Evolutionary conservation across 1,140 invertebrate species (phyloP).

Genomic region (Hycleus phaleratus): DNA sequence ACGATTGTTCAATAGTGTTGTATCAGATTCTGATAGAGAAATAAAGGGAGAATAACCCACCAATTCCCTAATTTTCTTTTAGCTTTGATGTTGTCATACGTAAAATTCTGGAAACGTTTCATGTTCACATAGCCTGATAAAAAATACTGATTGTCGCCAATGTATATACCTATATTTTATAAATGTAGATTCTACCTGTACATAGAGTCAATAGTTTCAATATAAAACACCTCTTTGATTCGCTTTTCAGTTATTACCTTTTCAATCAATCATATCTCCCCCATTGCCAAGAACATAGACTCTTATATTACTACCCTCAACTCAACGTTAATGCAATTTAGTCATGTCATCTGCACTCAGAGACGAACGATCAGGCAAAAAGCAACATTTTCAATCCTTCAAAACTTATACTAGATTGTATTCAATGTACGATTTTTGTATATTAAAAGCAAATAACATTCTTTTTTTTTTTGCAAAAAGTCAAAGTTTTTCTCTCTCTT

Average conservation of each 20-base stretch:
- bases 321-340: conserved; percentile 5
- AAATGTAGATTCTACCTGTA: background rate
- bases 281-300: conserved; percentile 11
- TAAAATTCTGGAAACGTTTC: conserved; percentile 15
- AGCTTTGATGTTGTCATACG: conserved; percentile 18
- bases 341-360: conserved; percentile 9
- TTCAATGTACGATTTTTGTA: no score
- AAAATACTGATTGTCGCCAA: no score
- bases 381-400: no score
- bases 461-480: no score
- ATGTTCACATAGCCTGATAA: background rate
- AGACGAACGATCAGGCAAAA: no score
- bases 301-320: background rate
- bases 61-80: conserved; percentile 12
- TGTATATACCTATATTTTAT: no score
- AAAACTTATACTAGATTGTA: no score
- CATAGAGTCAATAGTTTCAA: background rate
- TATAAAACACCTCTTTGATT: conserved; percentile 14
- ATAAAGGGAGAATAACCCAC: conserved; percentile 5
- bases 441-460: no score
- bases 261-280: conserved; percentile 11
- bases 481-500: no score
- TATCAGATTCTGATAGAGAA: conserved; percentile 2
- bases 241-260: conserved; percentile 17
- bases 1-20: conserved; percentile 7